Evolutionary conservation across 2,113 vertebrate genomes (phyloP).

Genomic region (Mustela lutreola): DNA sequence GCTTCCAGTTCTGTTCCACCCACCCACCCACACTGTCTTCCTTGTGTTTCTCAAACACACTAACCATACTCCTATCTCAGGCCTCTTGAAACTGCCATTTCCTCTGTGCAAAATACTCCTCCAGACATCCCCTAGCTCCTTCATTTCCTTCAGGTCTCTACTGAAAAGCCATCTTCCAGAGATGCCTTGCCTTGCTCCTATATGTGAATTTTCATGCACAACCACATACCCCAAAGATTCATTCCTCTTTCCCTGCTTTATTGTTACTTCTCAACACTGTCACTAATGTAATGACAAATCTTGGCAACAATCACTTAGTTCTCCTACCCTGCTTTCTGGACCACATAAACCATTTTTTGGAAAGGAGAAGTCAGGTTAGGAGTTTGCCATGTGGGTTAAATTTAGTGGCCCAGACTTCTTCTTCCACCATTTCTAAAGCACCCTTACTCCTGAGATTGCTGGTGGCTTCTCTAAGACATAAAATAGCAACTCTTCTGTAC

Average conservation of each 20-base stretch:
- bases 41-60: not conserved
- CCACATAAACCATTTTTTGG: not conserved
- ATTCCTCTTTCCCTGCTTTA: not conserved
- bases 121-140: not conserved
- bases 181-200: not conserved
- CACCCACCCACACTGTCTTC: not conserved
- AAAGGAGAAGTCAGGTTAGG: not conserved
- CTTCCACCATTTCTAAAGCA: not conserved
- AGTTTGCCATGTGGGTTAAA: not conserved
- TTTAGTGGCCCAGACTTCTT: not conserved
- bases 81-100: not conserved
- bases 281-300: not conserved
- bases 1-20: not conserved
- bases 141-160: not conserved
- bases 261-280: not conserved
- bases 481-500: constrained; percentile 10
- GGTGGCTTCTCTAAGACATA: not conserved
- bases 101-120: not conserved
- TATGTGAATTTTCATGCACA: not conserved
- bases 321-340: not conserved
- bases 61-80: not conserved
- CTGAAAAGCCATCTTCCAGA: not conserved
- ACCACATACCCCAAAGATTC: not conserved
- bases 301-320: not conserved
- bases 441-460: not conserved